A percentile compares a stretch with the other conserved stretches of the same genome.
These are phyloP conservation scores for Channa argus DNA, from an alignment of 2,113 vertebrate genomes.

Conservation along the genomic window DNA sequence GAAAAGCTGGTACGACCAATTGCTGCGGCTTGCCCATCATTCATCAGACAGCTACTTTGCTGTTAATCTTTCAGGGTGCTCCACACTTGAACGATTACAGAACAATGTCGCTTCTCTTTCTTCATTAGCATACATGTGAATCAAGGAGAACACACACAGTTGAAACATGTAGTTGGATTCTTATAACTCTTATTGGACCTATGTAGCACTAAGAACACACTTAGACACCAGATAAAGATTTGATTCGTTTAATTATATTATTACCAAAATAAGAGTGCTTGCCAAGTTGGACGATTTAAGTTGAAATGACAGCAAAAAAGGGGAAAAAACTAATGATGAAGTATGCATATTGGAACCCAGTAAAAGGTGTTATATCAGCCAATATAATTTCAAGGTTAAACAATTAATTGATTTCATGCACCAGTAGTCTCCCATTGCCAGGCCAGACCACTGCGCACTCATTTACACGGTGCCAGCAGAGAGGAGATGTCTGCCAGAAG, in stretches of 20 bases:
- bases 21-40: conserved; percentile 35
- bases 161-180: background rate
- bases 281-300: background rate
- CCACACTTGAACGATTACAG: conserved; percentile 18
- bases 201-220: conserved; percentile 2
- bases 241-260: background rate
- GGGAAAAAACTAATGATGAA: too few species aligned
- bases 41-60: conserved; percentile 42
- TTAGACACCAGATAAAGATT: background rate
- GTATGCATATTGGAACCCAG: background rate
- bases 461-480: conserved; percentile 20
- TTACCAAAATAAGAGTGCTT: background rate
- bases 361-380: background rate
- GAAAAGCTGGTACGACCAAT: conserved; percentile 46
- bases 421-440: conserved; percentile 17
- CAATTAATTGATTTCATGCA: conserved; percentile 35
- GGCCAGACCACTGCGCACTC: background rate
- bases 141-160: background rate
- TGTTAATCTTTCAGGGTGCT: conserved; percentile 36
- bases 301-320: too few species aligned
- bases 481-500: conserved; percentile 19
- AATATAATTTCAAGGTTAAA: conserved; percentile 35
- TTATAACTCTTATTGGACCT: background rate
- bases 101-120: background rate
- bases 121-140: background rate